phyloP scores from a whole-genome alignment of 2,797 vertebrate species.

The Scolopax rusticola region DNA sequence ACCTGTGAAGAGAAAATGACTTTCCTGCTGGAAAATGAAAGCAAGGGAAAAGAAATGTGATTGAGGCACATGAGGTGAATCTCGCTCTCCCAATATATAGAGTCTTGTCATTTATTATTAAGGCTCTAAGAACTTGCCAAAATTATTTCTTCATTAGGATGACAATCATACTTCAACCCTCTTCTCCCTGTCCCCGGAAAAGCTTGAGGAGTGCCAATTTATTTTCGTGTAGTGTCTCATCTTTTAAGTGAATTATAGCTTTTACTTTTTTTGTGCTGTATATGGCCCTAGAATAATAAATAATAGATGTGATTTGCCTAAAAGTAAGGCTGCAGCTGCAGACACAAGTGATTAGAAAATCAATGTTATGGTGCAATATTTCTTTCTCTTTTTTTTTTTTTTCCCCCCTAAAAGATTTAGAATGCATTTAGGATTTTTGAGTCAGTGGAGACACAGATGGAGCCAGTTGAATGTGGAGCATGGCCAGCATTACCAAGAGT shows the following conservation, averaged over 20 bases:
- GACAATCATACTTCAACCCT: not conserved
- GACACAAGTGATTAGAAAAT: not conserved
- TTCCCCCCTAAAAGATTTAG: accelerated
- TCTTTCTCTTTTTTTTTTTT: not conserved
- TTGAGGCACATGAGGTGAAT: not conserved
- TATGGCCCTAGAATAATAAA: not conserved
- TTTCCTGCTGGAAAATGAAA: slow-evolving; percentile 40
- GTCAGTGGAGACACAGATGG: slow-evolving; percentile 37
- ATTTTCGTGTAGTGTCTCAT: not conserved
- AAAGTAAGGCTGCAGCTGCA: not conserved
- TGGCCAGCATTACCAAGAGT: slow-evolving; percentile 8
- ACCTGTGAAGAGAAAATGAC: slow-evolving; percentile 33
- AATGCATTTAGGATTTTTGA: not conserved
- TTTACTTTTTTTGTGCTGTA: not conserved
- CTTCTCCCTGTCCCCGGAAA: not conserved
- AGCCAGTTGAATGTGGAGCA: slow-evolving; percentile 1
- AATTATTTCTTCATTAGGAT: not conserved
- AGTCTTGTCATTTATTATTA: not conserved
- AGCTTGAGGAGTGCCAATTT: not conserved
- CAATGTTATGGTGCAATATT: not conserved
- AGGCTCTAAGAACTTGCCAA: not conserved
- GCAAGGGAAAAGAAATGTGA: not conserved
- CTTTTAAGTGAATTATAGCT: not conserved
- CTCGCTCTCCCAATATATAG: not conserved
- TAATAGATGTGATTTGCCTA: not conserved